Evolutionary conservation across 1,140 invertebrate species (phyloP).

Genomic region (Cryptotermes secundus): DNA sequence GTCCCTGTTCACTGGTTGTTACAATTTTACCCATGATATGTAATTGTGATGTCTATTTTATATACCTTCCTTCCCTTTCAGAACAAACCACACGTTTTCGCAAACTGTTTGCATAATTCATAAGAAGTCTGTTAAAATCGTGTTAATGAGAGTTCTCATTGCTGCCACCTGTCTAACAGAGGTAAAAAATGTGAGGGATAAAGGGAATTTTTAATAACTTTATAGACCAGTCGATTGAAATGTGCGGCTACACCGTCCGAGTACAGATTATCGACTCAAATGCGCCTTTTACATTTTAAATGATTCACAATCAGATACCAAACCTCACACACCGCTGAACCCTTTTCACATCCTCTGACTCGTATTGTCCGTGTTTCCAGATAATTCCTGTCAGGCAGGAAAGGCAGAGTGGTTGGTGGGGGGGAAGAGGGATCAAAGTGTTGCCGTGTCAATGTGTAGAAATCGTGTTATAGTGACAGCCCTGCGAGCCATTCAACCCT

Average conservation of each 20-base stretch:
- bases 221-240: not conserved
- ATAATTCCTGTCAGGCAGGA: not conserved
- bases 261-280: not conserved
- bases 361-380: conserved; percentile 3
- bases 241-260: not conserved
- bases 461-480: conserved; percentile 3
- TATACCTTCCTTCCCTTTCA: not conserved
- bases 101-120: not conserved
- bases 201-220: not conserved
- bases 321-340: not conserved
- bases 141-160: not conserved
- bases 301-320: conserved; percentile 7
- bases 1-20: not conserved
- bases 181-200: not conserved
- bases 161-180: not conserved
- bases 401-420: not conserved
- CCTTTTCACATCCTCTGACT: not conserved
- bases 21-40: not conserved
- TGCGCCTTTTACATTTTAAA: conserved; percentile 9
- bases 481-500: not conserved
- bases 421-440: not conserved
- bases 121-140: not conserved
- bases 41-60: not conserved
- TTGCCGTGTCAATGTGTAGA: conserved; percentile 1
- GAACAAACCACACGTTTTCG: not conserved